Base-by-base conservation (phyloP, 2,888 invertebrate genomes). In the Byasa hedistus region DNA sequence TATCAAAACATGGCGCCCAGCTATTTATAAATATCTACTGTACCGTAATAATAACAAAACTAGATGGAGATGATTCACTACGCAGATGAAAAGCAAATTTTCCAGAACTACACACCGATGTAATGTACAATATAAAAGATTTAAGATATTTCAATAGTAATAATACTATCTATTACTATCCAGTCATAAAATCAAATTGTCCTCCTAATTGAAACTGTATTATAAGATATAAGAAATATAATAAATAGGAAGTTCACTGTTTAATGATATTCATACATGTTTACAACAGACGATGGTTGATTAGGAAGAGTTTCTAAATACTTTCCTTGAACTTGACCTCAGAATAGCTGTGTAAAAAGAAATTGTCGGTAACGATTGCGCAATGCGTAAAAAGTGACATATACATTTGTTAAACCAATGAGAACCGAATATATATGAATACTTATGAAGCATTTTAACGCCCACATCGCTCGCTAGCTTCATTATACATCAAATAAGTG, bases 271-370 rank as follows among this genome's bases (percentile, higher is more conserved):
- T 39, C 12, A 15, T 39, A 15, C 15, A 15, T 39, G 39, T 39
- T 39, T 15, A 39, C 15, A 12, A 12, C 15, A 39, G 39, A 39
- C 15, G 51, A 51, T 51, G 51, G 8, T 15, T 51, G 21, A n/a
- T 51, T 51, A 21, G 32, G 15, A 24, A 65, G 66, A 65, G 68
- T 68, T 61, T 70, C 61, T 68, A 10, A 69, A 67, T 61, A 68
- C 71, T 71, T 76, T 73, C 84, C 83, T 85, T 86, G 83, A 85
- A 76, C 85, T 85, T 86, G 83, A 84, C 79, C 85, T 73, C 73
- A 68, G 70, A 71, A 72, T 69, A 69, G 69, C 69, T 66, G 71
- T 71, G 78, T 70, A 72, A 79, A 75, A 69, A 70, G 63, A 65
- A 65, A 61, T 68, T 61, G 72, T 70, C 71, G 77, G 79, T 75